A percentile compares a stretch with the other conserved stretches of the same genome.
Evolutionary conservation across 1,140 invertebrate genomes (phyloP).

Genomic region (Ceratina japonica): DNA sequence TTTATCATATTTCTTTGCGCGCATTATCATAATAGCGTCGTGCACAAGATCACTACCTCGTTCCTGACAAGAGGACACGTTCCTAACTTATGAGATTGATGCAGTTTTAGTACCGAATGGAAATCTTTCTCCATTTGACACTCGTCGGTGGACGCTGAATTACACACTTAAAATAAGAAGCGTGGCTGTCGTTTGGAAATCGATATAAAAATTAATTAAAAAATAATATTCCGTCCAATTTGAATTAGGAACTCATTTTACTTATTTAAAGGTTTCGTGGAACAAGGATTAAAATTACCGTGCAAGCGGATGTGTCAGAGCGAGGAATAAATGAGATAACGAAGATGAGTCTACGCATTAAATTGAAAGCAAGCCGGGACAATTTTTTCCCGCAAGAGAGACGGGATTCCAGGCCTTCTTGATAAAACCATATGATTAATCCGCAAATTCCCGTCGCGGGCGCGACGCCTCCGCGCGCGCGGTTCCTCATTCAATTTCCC

Average conservation of each 20-base stretch:
- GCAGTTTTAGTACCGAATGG: not conserved
- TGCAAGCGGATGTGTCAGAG: no score
- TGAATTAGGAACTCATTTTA: no score
- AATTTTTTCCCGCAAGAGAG: not conserved
- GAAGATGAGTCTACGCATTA: not conserved
- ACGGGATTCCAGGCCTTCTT: not conserved
- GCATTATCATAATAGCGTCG: slow-evolving; percentile 72
- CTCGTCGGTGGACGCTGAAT: no score
- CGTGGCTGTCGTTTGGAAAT: no score
- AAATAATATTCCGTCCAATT: no score
- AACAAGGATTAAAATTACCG: no score
- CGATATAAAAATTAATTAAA: no score
- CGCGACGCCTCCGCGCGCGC: not conserved
- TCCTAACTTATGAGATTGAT: slow-evolving; percentile 56
- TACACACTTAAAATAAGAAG: no score
- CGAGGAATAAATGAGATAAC: not conserved
- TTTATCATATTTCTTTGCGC: slow-evolving; percentile 74
- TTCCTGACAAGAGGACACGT: slow-evolving; percentile 45
- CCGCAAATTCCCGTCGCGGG: not conserved
- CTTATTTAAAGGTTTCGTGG: no score
- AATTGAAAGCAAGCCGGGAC: not conserved
- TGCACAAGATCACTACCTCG: slow-evolving; percentile 58
- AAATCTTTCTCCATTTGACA: not conserved
- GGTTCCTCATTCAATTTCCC: not conserved
- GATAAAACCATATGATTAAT: slow-evolving; percentile 1